Conservation (phyloP, 2,888 invertebrate genomes). For the Epinotia nisella region DNA sequence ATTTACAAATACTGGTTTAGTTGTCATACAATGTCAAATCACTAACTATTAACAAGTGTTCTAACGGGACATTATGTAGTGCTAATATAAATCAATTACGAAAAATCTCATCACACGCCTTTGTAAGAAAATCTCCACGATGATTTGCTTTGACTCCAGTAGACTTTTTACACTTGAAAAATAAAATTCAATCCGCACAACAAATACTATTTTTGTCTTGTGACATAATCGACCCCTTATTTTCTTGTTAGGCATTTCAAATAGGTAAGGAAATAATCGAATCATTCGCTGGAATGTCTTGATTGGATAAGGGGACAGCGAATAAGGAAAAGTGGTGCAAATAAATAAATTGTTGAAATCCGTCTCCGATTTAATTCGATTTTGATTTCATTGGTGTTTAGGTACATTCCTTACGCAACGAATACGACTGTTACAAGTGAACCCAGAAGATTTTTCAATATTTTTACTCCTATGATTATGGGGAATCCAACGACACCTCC, state of each 20-base stretch:
- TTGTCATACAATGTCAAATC: too few species aligned
- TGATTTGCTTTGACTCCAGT: not conserved
- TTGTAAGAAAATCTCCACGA: not conserved
- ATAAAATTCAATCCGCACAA: not conserved
- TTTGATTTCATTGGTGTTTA: constrained; percentile 28
- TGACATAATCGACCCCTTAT: constrained; percentile 5
- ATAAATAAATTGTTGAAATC: constrained; percentile 31
- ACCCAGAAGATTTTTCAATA: not conserved
- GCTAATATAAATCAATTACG: not conserved
- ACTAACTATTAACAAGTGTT: too few species aligned
- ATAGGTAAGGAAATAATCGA: constrained; percentile 28
- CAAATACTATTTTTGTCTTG: constrained; percentile 2
- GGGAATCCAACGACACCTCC: too few species aligned
- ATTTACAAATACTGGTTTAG: too few species aligned
- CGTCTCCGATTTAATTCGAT: constrained; percentile 25
- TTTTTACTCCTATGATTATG: not conserved
- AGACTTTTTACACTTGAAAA: constrained; percentile 5
- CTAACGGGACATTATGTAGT: too few species aligned
- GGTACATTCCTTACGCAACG: not conserved
- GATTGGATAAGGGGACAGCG: constrained; percentile 27
- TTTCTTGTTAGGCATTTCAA: constrained; percentile 15
- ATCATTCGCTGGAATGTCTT: constrained; percentile 22
- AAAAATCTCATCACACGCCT: not conserved
- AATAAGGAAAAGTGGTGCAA: constrained; percentile 23
- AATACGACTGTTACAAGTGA: not conserved